Base-by-base conservation (phyloP, 2,888 invertebrate genomes). In the Diaperis boleti region DNA sequence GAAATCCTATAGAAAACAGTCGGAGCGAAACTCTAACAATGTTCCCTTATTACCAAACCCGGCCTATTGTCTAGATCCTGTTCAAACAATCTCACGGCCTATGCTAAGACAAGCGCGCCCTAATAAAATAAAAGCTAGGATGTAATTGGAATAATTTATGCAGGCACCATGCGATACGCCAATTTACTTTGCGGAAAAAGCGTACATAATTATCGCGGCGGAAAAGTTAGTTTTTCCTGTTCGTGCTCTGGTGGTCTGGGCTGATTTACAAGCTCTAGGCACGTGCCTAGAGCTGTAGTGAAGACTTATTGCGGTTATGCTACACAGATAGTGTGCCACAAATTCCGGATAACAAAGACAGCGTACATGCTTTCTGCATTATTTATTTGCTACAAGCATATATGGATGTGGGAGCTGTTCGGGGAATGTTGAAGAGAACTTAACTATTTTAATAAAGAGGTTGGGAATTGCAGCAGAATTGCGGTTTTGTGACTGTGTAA, bases 291-390 rank as follows among this genome's bases (percentile, higher is more conserved):
- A 20, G 42, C 42, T n/a, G 20, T 6, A 42, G 20, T 39, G 11
- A 11, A 39, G 39, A 39, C 39, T 39, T 39, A 39, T 39, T 39
- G 39, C 39, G 39, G 42, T 42, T 42, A 42, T 42, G 42, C 22
- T 42, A 22, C 22, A 42, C 42, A 42, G 42, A 42, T 42, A 42
- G 22, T 42, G 42, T 1, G 3, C 18, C 42, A 42, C 42, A 42
- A 42, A 42, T 42, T 42, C 42, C 22, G 22, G 42, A 42, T 42
- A 42, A 42, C 42, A 42, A 42, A 42, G 42, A 18, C 42, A 11
- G 20, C 22, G 42, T 42, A 42, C 42, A 42, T 42, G 42, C 11
- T 42, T 42, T 42, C 42, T 42, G 20, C 42, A 20, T 42, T 42
- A 42, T 42, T 42, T 42, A 42, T 42, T n/a, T 26, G n/a, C 26